These are phyloP conservation scores for Chrosomus eos DNA, from an alignment of 2,797 vertebrate species.

Conservation along the genomic window DNA sequence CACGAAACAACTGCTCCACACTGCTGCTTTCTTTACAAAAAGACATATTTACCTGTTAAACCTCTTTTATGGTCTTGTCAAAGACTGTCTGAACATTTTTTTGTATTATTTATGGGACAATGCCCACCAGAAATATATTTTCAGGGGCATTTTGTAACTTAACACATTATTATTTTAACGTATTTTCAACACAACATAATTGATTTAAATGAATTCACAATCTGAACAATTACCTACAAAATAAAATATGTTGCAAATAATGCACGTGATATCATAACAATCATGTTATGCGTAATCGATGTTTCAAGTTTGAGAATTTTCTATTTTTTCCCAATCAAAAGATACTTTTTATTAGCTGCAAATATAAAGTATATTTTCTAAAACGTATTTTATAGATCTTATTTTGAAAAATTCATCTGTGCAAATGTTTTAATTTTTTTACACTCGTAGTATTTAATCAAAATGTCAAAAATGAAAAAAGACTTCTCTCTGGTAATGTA, in stretches of 20 bases:
- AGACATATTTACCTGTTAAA: constrained; percentile 22
- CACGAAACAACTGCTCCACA: constrained; percentile 83
- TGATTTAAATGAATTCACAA: background rate
- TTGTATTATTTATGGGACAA: background rate
- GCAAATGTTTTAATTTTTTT: background rate
- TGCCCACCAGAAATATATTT: background rate
- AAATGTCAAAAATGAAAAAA: background rate
- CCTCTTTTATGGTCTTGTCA: background rate
- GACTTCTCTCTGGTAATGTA: no score
- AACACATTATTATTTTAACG: no score
- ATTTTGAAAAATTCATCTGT: no score
- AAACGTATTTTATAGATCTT: no score
- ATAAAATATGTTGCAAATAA: background rate
- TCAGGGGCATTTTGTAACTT: background rate
- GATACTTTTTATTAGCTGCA: background rate
- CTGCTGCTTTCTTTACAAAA: constrained; percentile 75
- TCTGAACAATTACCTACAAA: background rate
- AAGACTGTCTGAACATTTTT: background rate
- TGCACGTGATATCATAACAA: background rate
- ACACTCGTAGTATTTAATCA: background rate
- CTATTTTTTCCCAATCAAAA: background rate
- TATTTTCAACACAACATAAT: background rate
- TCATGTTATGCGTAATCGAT: no score
- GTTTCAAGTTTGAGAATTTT: no score
- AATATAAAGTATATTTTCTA: background rate